Base-by-base conservation (phyloP, 2,888 invertebrate species). In the Lasioglossum oenotherae region DNA sequence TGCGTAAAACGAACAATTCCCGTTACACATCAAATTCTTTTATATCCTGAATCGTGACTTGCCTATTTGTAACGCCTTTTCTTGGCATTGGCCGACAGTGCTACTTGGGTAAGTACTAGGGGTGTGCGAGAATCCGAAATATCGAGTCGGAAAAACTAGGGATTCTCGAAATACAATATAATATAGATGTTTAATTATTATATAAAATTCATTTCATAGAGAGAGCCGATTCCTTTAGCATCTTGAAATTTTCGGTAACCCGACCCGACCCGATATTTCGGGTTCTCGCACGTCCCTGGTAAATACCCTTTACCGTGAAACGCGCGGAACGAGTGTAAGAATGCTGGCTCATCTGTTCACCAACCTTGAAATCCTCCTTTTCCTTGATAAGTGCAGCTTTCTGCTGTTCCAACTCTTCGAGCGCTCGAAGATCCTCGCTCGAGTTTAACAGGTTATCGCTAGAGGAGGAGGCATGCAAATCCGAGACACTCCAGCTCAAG, bases 401-500 rank as follows among this genome's bases (percentile, higher is more conserved):
- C 82, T 95, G 95, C 86, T 94, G 94, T 82, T 95, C 95, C 74
- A 95, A 82, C 82, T 95, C 95, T 77, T 95, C 95, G 53, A 94
- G 87, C 4, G 94, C 94, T 19, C 94, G 90, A 3, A 95, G 89
- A 80, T 95, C 95, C 82, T 95, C 95, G 90, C 94, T 95, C 49
- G 93, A 95, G 87, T 95, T 94, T 64, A 95, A 87, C 74, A 95
- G 91, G 89, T 95, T 95, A 85, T 95, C 95, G 81, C 93, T 95
- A 41, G 95, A 95, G 27, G 94, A 93, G 16, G 95, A 95, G 41
- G 97, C 96, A 16, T 97, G 98, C 81, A 98, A 96, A 95, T 98
- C 98, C 46, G 97, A 97, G 90, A 98, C 97, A 87, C 98, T 98
- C 97, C 97, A 97, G 94, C 98, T 98, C 73, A 98, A 96, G 88